These are phyloP conservation scores for Antigone vipio DNA, from an alignment of 2,113 vertebrate species.

Conservation along the genomic window DNA sequence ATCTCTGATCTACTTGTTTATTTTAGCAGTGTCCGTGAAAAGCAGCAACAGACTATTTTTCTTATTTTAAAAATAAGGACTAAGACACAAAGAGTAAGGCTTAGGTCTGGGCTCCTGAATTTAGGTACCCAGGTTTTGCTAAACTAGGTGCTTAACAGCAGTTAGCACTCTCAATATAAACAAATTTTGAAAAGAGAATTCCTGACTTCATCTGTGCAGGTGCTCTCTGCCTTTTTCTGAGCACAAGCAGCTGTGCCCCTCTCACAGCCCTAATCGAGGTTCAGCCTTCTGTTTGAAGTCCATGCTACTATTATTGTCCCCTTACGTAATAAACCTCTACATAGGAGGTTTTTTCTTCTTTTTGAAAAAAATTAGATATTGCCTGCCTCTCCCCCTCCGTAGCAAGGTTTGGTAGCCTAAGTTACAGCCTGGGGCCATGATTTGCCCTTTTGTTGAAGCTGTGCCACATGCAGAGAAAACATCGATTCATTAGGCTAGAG, in stretches of 20 bases:
- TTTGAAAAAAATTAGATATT: neutral
- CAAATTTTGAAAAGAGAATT: neutral
- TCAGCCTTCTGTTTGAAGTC: neutral
- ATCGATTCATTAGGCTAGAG: accelerated
- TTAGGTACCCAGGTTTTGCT: neutral
- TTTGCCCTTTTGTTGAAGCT: neutral
- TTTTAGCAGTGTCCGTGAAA: neutral
- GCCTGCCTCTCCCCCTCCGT: neutral
- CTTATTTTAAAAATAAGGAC: neutral
- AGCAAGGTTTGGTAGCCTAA: neutral
- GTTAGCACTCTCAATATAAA: neutral
- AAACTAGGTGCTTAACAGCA: neutral
- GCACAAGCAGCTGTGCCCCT: neutral
- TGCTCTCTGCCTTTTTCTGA: neutral
- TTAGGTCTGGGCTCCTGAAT: neutral
- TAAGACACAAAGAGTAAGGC: neutral
- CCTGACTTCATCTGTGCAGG: neutral
- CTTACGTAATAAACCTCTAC: accelerated
- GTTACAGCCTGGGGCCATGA: neutral
- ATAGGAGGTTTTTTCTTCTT: neutral
- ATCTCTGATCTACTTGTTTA: neutral
- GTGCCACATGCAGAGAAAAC: neutral
- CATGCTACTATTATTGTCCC: neutral
- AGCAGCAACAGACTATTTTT: neutral
- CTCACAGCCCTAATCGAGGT: neutral